Conservation (phyloP, 1,140 invertebrate genomes). For the Cylas formicarius region DNA sequence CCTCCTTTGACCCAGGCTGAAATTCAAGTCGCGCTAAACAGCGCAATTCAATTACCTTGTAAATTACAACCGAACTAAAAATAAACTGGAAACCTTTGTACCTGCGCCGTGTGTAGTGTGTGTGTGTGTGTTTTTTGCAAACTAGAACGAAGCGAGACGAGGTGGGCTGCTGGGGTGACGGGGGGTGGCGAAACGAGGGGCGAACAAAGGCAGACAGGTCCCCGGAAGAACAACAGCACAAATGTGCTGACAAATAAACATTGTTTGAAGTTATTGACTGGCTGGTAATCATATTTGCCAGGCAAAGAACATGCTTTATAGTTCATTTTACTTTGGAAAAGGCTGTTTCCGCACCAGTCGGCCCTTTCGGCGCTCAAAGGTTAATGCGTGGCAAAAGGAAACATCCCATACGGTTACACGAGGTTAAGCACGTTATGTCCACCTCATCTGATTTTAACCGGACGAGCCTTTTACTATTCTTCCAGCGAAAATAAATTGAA, state of each 20-base stretch:
- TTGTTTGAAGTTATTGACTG: slow-evolving; percentile 34
- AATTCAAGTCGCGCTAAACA: too few relatives aligned
- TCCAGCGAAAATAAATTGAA: too few relatives aligned
- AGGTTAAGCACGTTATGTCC: slow-evolving; percentile 28
- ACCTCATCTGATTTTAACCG: slow-evolving; percentile 29
- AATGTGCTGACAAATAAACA: slow-evolving; percentile 26
- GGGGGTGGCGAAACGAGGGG: too few relatives aligned
- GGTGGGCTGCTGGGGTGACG: too few relatives aligned
- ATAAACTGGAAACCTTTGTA: too few relatives aligned
- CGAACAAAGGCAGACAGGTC: too few relatives aligned
- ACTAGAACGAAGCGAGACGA: too few relatives aligned
- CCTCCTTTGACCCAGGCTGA: too few relatives aligned
- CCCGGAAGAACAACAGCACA: slow-evolving; percentile 17
- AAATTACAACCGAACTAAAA: too few relatives aligned
- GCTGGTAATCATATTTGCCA: slow-evolving; percentile 35
- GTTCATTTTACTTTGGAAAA: slow-evolving; percentile 33
- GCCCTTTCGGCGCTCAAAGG: slow-evolving; percentile 34
- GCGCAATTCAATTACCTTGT: too few relatives aligned
- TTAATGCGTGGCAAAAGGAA: slow-evolving; percentile 38
- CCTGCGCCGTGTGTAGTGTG: too few relatives aligned
- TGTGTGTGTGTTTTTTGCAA: too few relatives aligned
- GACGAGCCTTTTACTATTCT: slow-evolving; percentile 16
- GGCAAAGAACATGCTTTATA: slow-evolving; percentile 34
- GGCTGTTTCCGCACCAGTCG: slow-evolving; percentile 31
- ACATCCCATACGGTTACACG: slow-evolving; percentile 31